These are phyloP conservation scores for Dipodomys ordii DNA, from an alignment of 2,113 vertebrate genomes.

Conservation along the genomic window DNA sequence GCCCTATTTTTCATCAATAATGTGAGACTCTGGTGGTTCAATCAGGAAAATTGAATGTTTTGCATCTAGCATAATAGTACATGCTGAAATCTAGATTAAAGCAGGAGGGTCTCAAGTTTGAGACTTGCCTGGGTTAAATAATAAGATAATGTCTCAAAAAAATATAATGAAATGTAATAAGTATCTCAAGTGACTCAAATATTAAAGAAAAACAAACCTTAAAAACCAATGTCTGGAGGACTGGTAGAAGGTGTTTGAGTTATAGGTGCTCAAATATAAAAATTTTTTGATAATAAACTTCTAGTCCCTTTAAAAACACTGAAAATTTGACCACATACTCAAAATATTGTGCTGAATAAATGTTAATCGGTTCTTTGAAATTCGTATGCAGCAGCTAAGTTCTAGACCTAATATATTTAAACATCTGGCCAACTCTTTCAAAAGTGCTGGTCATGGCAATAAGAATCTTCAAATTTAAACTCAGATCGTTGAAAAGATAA, in stretches of 20 bases:
- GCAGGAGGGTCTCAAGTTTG: background rate
- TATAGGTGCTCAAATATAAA: background rate
- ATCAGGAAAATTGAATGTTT: slow-evolving; percentile 31
- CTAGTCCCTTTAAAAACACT: background rate
- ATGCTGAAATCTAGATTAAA: background rate
- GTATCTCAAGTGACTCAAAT: background rate
- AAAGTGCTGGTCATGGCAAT: background rate
- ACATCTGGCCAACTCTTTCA: slow-evolving; percentile 13
- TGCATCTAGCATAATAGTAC: background rate
- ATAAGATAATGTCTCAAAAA: background rate
- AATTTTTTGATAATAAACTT: background rate
- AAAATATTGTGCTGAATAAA: slow-evolving; percentile 46
- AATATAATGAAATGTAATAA: background rate
- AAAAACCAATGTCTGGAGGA: background rate
- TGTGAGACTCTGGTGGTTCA: background rate
- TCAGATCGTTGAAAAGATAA: background rate
- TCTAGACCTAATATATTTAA: slow-evolving; percentile 51
- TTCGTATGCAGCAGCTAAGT: background rate
- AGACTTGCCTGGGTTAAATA: background rate
- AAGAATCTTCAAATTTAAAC: slow-evolving; percentile 36
- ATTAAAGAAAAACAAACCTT: slow-evolving; percentile 17
- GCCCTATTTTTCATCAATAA: background rate
- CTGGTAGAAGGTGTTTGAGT: slow-evolving; percentile 2
- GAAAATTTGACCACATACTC: slow-evolving; percentile 32
- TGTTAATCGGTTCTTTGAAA: slow-evolving; percentile 29